Base-by-base conservation (phyloP, 2,113 vertebrate genomes). In the Ranitomeya variabilis region DNA sequence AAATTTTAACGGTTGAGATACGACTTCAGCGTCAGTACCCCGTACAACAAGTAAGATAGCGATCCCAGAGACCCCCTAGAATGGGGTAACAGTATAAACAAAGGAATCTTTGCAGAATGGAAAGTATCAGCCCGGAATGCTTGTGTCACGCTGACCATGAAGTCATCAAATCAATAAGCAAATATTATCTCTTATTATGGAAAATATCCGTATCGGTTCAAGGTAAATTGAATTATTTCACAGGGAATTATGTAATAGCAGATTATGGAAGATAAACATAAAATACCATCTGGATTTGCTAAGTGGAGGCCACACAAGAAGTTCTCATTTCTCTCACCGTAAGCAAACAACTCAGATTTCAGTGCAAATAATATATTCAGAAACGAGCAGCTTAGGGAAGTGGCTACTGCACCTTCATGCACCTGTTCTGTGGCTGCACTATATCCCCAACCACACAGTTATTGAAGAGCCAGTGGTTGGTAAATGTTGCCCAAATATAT, bases 341-440 rank as follows among this genome's bases (percentile, higher is more conserved):
- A 74, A 86, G 74, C 14, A 62, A 76, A 85, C 51, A 45, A 45
- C 51, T 87, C 74, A 62, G n/a, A 52, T 87, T 78, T 66, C 59
- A 86, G 19, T 52, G 18, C 74, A 77, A 64, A 78, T 45, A 31
- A 74, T 15, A 86, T n/a, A 45, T 66, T 60, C 80, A 52, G 37
- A 76, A 16, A 45, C 14, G 45, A 64, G 37, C 12, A 23, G 55
- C 14, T 18, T 64, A 23, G 6, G 66, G 26, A 83, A 67, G 10
- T 7, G 31, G n/a, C 80, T 37, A 4, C 0, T 57, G 60, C 12
- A 26, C 31, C 73, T 16, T 77, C 59, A 14, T 66, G 85, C 85
- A 86, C 85, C 74, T 79, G 85, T 64, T 45, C 59, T 52, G 57
- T 15, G 54, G 12, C 73, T 51, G 23, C 15, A 16, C 55, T 15